Evolutionary conservation across 2,888 invertebrate species (phyloP), one percentile per base, ranked within the genome.

Genomic region (Lochmaea crataegi): DNA sequence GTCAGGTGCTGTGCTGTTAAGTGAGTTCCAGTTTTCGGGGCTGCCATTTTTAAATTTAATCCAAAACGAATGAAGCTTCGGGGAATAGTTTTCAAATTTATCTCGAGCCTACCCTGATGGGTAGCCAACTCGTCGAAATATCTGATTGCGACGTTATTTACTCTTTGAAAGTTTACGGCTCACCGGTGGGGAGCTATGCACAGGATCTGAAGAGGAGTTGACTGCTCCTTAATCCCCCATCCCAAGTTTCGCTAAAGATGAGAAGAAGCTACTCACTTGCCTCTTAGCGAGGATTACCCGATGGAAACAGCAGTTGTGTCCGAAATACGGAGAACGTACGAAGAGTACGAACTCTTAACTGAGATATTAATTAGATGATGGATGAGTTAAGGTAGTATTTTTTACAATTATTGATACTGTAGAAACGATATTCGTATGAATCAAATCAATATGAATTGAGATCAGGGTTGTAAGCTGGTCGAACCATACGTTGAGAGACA

Each of bases 61-160:
- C 7, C 32, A 7, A 6, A 32, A 32, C 22, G 22, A 22, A 22
- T 22, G 2, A 2, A 22, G 2, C 32, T 26, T 4, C 4, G 4
- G 0, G 26, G 26, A 26, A 2, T 9, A 56, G 1, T 11, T 42
- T 42, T 42, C 11, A 16, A 51, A 16, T 9, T 0, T 16, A 10
- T 26, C 26, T 57, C 14, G 14, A 60, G 14, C 60, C 60, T 9
- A 38, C 60, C 38, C 60, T 60, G 38, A 60, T 11, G 38, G n/a
- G 16, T 38, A 38, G 60, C 26, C 26, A 16, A 7, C 14, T 60
- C 12, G 53, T 14, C 63, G 63, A 63, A 69, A 69, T 69, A 69
- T 69, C 63, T 69, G 69, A 69, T 69, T 69, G 63, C 69, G 69
- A 51, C 69, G 69, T 69, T 69, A 69, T 69, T 69, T 69, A 69